These are phyloP conservation scores for Gambusia holbrooki DNA, from an alignment of 2,113 vertebrate genomes.

Conservation along the genomic window DNA sequence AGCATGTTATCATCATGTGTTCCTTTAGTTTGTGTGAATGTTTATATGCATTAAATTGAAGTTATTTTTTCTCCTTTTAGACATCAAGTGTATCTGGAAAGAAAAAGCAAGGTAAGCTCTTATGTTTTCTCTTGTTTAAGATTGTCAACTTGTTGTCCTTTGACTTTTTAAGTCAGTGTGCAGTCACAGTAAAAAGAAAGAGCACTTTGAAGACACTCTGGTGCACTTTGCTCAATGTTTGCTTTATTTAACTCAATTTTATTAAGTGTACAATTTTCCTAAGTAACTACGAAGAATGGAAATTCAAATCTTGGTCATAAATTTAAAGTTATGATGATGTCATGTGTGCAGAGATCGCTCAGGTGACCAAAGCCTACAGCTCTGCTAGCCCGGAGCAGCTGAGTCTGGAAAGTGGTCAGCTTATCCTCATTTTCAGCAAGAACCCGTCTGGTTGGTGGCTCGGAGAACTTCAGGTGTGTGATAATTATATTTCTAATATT, in stretches of 20 bases:
- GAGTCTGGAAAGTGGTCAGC: slow-evolving; percentile 89
- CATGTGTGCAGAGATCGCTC: slow-evolving; percentile 86
- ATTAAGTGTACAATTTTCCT: too few relatives aligned
- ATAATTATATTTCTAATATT: not conserved
- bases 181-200: too few relatives aligned
- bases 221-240: too few relatives aligned
- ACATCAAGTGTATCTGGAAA: slow-evolving; percentile 80
- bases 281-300: too few relatives aligned
- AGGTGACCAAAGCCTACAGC: slow-evolving; percentile 85
- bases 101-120: slow-evolving; percentile 89
- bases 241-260: too few relatives aligned
- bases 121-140: not conserved
- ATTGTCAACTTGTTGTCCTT: not conserved
- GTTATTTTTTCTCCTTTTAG: slow-evolving; percentile 63
- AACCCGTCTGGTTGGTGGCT: slow-evolving; percentile 96
- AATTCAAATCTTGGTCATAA: not conserved
- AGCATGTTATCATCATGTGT: not conserved
- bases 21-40: not conserved
- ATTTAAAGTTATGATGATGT: not conserved
- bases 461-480: slow-evolving; percentile 91
- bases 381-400: slow-evolving; percentile 88
- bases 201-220: too few relatives aligned
- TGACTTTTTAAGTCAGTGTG: too few relatives aligned
- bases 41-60: not conserved
- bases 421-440: slow-evolving; percentile 92